Percentiles rank a stretch among this genome's conserved stretches.
Evolutionary conservation across 2,797 vertebrate species (phyloP).

Genomic region (Sandelia bainsii): DNA sequence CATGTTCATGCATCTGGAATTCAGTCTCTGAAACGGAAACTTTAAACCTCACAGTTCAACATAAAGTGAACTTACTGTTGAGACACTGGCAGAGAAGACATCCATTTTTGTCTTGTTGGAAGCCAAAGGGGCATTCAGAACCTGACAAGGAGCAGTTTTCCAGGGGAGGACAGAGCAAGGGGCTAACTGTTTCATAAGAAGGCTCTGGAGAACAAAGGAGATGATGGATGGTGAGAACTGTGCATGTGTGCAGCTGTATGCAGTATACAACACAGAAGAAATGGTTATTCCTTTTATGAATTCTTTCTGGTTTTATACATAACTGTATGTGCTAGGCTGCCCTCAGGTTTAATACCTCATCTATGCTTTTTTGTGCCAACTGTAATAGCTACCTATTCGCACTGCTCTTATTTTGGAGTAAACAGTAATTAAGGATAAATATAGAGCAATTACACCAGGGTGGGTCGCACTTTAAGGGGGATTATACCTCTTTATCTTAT

Average conservation of each 20-base stretch:
- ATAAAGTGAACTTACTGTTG: slow-evolving; percentile 78
- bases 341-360: slow-evolving; percentile 55
- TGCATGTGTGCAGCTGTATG: slow-evolving; percentile 11
- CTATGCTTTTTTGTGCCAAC: slow-evolving; percentile 56
- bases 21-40: neutral
- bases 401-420: slow-evolving; percentile 67
- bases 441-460: slow-evolving; percentile 72
- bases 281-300: slow-evolving; percentile 1
- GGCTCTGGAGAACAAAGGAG: slow-evolving; percentile 76
- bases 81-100: slow-evolving; percentile 88
- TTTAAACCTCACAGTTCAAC: slow-evolving; percentile 4
- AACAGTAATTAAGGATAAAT: slow-evolving; percentile 83
- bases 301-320: slow-evolving; percentile 19
- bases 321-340: slow-evolving; percentile 14
- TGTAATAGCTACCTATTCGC: slow-evolving; percentile 76
- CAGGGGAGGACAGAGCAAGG: slow-evolving; percentile 84
- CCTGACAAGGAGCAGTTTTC: slow-evolving; percentile 86
- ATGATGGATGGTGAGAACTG: slow-evolving; percentile 5
- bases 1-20: slow-evolving; percentile 5
- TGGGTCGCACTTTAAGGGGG: slow-evolving; percentile 62
- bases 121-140: slow-evolving; percentile 84
- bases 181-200: slow-evolving; percentile 87
- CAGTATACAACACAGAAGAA: slow-evolving; percentile 5
- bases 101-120: slow-evolving; percentile 84
- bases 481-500: slow-evolving; percentile 59